Percentiles rank a stretch among this genome's conserved stretches.
These are phyloP conservation scores for Noctua fimbriata DNA, from an alignment of 2,888 invertebrate genomes.

Conservation along the genomic window DNA sequence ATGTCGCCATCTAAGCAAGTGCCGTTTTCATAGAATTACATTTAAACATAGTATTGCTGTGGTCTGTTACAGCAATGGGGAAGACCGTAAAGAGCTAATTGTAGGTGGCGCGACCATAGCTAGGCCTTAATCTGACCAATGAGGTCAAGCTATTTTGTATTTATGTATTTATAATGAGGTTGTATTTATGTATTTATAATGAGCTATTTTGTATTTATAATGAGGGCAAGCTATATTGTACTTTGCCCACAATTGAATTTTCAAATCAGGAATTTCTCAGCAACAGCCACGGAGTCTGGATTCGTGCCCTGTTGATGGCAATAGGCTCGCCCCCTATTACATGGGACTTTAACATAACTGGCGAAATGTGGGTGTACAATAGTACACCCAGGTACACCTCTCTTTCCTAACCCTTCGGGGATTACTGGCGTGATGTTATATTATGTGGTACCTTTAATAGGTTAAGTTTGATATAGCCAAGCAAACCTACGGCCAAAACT, in stretches of 20 bases:
- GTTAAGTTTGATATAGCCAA: background rate
- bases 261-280: background rate
- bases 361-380: background rate
- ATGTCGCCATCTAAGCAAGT: background rate
- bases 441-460: background rate
- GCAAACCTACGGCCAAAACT: background rate
- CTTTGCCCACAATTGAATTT: background rate
- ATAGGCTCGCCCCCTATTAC: background rate
- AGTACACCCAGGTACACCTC: background rate
- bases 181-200: too few relatives aligned
- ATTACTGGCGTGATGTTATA: background rate
- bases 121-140: too few relatives aligned
- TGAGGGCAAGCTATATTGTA: too few relatives aligned
- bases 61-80: background rate
- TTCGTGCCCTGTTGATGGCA: too few relatives aligned
- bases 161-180: too few relatives aligned
- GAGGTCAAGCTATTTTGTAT: too few relatives aligned
- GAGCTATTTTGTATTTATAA: too few relatives aligned
- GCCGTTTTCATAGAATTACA: background rate
- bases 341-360: background rate
- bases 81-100: background rate
- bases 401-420: background rate
- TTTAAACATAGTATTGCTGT: background rate
- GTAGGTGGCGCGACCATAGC: background rate
- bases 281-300: too few relatives aligned